Evolutionary conservation across 2,797 vertebrate species (phyloP).

Genomic region (Tiaroga cobitis): DNA sequence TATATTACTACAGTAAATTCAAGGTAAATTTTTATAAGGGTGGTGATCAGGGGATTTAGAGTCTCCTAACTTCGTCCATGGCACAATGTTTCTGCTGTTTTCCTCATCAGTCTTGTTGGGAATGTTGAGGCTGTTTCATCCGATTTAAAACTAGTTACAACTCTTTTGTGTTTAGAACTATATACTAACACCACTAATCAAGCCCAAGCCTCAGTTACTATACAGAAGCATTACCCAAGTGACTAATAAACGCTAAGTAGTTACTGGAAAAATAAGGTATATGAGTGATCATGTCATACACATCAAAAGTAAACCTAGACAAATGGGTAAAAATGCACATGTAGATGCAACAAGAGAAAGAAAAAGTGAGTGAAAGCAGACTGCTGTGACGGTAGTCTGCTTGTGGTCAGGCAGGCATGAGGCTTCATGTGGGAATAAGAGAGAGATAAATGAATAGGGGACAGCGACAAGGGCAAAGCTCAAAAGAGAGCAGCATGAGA

Average conservation of each 20-base stretch:
- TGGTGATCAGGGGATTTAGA: too few relatives aligned
- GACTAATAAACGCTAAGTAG: neutral
- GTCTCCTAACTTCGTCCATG: too few relatives aligned
- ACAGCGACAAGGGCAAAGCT: constrained; percentile 47
- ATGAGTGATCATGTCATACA: too few relatives aligned
- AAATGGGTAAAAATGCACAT: constrained; percentile 20
- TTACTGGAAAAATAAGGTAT: neutral
- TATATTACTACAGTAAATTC: too few relatives aligned
- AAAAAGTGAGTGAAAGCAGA: constrained; percentile 18
- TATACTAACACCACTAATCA: neutral
- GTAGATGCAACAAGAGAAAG: constrained; percentile 19
- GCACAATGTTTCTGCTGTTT: too few relatives aligned
- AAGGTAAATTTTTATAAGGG: too few relatives aligned
- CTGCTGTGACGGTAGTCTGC: constrained; percentile 12
- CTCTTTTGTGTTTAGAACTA: neutral
- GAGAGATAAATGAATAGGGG: constrained; percentile 48
- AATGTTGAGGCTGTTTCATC: too few relatives aligned
- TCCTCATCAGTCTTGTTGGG: too few relatives aligned
- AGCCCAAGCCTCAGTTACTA: neutral
- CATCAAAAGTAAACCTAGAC: neutral
- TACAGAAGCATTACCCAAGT: neutral
- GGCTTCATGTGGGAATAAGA: constrained; percentile 41
- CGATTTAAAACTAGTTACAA: too few relatives aligned
- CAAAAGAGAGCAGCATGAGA: constrained; percentile 49
- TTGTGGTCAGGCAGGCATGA: constrained; percentile 34